These are phyloP conservation scores for Periophthalmus magnuspinnatus DNA, from an alignment of 2,797 vertebrate species.

Conservation along the genomic window DNA sequence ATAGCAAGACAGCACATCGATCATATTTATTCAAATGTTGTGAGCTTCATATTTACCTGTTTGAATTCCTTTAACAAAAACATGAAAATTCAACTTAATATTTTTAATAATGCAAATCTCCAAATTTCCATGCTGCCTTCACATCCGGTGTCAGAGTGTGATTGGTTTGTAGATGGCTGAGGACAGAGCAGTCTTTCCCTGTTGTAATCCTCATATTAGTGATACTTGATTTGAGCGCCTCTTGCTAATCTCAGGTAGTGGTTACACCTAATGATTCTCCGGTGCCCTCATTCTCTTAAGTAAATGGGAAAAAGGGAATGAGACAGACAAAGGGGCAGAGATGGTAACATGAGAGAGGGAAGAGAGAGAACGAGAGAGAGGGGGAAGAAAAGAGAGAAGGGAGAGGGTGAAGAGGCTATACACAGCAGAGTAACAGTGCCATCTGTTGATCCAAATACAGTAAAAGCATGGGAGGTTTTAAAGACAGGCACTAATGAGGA, in stretches of 20 bases:
- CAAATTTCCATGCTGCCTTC: constrained; percentile 8
- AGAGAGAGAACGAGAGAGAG: constrained; percentile 11
- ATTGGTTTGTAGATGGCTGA: constrained; percentile 61
- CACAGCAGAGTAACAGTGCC: constrained; percentile 75
- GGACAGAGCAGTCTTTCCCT: constrained; percentile 77
- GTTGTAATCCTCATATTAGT: constrained; percentile 84
- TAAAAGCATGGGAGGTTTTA: constrained; percentile 17
- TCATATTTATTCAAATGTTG: too few relatives aligned
- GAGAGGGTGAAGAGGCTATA: constrained; percentile 1
- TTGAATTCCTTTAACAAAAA: neutral
- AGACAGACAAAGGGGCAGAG: constrained; percentile 70
- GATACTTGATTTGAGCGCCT: constrained; percentile 81
- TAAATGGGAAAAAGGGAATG: constrained; percentile 71
- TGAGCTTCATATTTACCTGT: neutral
- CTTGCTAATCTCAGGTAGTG: constrained; percentile 80
- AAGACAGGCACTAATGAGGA: neutral
- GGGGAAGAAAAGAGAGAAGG: constrained; percentile 10
- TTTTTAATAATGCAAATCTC: constrained; percentile 24
- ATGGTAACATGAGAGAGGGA: constrained; percentile 11
- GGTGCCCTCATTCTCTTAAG: constrained; percentile 75
- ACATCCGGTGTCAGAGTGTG: constrained; percentile 32
- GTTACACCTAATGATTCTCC: constrained; percentile 80
- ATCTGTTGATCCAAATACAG: constrained; percentile 67
- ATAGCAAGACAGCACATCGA: too few relatives aligned
- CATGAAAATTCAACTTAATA: neutral